Evolutionary conservation across 2,888 invertebrate genomes (phyloP).

Genomic region (Chloromyia formosa): DNA sequence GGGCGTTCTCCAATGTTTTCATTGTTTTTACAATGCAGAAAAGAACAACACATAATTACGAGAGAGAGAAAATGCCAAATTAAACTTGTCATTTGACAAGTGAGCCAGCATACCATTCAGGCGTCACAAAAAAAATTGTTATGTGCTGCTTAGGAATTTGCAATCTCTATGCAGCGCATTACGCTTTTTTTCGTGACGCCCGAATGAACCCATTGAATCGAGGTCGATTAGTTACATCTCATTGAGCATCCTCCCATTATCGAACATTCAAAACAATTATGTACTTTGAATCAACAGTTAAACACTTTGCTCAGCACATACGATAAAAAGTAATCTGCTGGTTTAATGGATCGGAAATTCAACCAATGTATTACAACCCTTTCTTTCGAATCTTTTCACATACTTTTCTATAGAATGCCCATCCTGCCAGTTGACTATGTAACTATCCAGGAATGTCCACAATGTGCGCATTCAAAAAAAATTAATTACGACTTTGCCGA

Average conservation of each 20-base stretch:
- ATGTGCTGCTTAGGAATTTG: no score
- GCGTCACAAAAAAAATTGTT: no score
- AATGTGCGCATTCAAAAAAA: neutral
- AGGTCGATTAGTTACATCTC: conserved; percentile 8
- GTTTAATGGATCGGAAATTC: conserved; percentile 6
- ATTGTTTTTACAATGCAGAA: no score
- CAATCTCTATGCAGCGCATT: no score
- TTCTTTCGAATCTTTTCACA: neutral
- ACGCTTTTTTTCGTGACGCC: no score
- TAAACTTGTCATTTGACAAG: no score
- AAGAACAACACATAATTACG: no score
- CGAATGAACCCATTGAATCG: no score
- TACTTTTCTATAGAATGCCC: neutral
- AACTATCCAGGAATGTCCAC: no score
- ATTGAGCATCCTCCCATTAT: neutral
- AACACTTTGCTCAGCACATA: neutral
- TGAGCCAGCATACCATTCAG: no score
- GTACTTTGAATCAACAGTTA: neutral
- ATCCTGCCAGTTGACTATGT: neutral
- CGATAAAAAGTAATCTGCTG: neutral
- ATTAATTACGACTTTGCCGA: neutral
- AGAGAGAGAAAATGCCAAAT: no score
- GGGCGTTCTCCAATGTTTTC: no score
- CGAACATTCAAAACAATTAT: neutral
- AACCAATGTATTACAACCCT: neutral